Percentiles rank a stretch among this genome's conserved stretches.
Conservation (phyloP, 2,113 vertebrate species). For the Rostratula benghalensis region DNA sequence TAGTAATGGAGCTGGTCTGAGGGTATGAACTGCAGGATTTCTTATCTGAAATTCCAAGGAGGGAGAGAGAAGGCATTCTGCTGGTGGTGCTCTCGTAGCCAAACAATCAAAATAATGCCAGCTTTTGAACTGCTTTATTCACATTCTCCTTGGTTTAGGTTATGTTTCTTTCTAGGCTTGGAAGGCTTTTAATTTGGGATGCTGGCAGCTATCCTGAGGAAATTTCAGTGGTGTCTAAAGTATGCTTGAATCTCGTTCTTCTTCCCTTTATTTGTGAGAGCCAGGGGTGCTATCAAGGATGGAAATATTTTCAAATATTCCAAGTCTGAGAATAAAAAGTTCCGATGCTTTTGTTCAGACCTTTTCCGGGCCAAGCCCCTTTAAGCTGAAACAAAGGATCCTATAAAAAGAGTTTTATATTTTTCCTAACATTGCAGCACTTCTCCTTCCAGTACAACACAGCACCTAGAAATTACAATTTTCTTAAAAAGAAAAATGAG, state of each 20-base stretch:
- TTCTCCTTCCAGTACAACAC: not conserved
- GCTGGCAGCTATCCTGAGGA: constrained; percentile 11
- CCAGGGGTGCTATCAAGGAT: not conserved
- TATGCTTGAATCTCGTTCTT: not conserved
- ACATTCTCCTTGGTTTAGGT: not conserved
- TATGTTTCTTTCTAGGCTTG: not conserved
- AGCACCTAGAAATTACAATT: not conserved
- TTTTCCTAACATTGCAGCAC: not conserved
- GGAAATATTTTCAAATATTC: not conserved
- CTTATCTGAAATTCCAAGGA: not conserved
- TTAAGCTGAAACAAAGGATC: not conserved
- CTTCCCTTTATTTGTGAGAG: not conserved
- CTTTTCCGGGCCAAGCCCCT: not conserved
- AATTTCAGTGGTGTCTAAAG: constrained; percentile 4
- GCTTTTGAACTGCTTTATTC: not conserved
- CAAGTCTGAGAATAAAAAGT: not conserved
- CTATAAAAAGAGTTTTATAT: not conserved
- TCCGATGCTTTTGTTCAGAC: not conserved
- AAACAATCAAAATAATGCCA: not conserved
- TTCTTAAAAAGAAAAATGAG: not conserved
- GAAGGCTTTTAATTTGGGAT: not conserved
- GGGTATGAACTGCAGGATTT: not conserved
- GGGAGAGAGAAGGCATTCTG: not conserved
- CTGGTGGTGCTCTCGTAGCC: not conserved
- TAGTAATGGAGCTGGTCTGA: not conserved